These are phyloP conservation scores for Crossocerus cetratus DNA, from an alignment of 2,888 invertebrate genomes.

Conservation along the genomic window DNA sequence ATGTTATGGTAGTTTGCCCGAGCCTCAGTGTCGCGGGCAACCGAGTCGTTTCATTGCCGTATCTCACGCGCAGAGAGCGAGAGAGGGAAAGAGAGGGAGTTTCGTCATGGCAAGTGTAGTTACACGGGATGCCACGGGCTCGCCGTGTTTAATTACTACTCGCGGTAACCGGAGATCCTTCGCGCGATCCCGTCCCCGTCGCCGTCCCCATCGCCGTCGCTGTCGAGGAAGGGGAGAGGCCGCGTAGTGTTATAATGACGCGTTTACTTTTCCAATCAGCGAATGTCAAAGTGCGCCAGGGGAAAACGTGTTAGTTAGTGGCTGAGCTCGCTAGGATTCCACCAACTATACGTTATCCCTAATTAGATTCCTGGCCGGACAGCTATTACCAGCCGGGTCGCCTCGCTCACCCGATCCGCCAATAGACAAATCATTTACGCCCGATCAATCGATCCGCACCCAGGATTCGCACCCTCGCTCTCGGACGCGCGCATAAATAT, in stretches of 20 bases:
- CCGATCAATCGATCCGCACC: slow-evolving; percentile 32
- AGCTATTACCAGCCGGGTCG: slow-evolving; percentile 16
- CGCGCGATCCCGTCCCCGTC: slow-evolving; percentile 4
- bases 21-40: too few species aligned
- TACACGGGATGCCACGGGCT: too few species aligned
- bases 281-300: neutral
- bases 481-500: slow-evolving; percentile 24
- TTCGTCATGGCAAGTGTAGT: too few species aligned
- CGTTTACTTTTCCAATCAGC: neutral
- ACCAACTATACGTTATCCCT: slow-evolving; percentile 24
- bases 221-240: slow-evolving; percentile 15
- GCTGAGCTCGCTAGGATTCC: slow-evolving; percentile 15
- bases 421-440: slow-evolving; percentile 34
- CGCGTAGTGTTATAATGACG: slow-evolving; percentile 20
- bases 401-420: neutral
- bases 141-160: slow-evolving; percentile 1
- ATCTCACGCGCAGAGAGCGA: too few species aligned
- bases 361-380: slow-evolving; percentile 32
- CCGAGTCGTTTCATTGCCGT: too few species aligned
- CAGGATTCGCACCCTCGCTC: slow-evolving; percentile 13
- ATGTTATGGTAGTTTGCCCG: neutral
- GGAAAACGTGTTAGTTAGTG: neutral
- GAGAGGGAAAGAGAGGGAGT: too few species aligned
- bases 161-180: neutral
- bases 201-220: slow-evolving; percentile 7